phyloP scores from a whole-genome alignment of 2,888 invertebrate genomes.

The Eilema griseolum region DNA sequence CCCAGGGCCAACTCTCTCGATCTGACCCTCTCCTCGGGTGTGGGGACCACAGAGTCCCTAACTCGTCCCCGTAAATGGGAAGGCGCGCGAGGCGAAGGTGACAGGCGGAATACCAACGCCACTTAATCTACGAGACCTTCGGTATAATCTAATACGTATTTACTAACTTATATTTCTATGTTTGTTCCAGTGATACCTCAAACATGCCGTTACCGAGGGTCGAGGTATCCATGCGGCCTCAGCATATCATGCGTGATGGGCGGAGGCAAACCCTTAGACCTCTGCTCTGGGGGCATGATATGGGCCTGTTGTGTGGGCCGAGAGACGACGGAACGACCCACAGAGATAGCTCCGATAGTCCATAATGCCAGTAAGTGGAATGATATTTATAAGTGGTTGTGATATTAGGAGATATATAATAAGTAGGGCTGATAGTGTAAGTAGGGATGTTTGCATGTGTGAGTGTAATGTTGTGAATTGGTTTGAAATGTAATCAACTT shows the following conservation, averaged over 20 bases:
- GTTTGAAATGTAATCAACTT: slow-evolving; percentile 15
- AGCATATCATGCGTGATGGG: slow-evolving; percentile 96
- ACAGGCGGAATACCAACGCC: too few species aligned
- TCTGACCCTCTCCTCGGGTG: too few species aligned
- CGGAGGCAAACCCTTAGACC: slow-evolving; percentile 95
- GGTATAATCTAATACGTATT: background rate
- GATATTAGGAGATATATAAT: background rate
- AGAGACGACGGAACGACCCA: slow-evolving; percentile 86
- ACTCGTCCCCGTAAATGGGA: too few species aligned
- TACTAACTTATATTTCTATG: background rate
- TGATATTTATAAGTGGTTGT: slow-evolving; percentile 7
- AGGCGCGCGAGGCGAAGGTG: too few species aligned
- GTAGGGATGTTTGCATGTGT: slow-evolving; percentile 20
- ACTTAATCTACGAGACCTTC: too few species aligned
- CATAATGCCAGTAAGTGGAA: slow-evolving; percentile 95
- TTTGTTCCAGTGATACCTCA: slow-evolving; percentile 93
- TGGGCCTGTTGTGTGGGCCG: slow-evolving; percentile 97
- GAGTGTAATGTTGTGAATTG: slow-evolving; percentile 11
- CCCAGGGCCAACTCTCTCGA: too few species aligned
- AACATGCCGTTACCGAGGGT: slow-evolving; percentile 94
- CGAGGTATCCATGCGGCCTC: slow-evolving; percentile 95
- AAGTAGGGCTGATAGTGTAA: slow-evolving; percentile 15
- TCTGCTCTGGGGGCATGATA: slow-evolving; percentile 97
- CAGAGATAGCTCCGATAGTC: slow-evolving; percentile 88
- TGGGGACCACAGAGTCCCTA: too few species aligned